Conservation (phyloP, 2,113 vertebrate species). For the Pachyramphus minor region DNA sequence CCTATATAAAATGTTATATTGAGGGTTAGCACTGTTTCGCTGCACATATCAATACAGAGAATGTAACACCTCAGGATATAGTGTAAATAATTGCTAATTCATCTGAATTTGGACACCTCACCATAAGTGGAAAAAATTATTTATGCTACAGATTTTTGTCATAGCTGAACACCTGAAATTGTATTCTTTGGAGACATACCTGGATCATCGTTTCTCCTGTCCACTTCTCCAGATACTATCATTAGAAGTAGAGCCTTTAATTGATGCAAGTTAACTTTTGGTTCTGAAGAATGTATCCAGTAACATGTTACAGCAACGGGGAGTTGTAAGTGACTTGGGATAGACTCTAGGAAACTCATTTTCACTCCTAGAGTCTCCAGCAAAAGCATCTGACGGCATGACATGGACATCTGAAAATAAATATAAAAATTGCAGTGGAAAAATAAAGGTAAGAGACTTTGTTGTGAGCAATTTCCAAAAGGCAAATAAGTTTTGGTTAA, state of each 20-base stretch:
- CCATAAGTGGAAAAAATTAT: fast-evolving
- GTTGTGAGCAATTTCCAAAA: neutral
- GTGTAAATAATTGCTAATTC: neutral
- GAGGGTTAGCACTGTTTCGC: neutral
- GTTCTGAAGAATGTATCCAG: constrained; percentile 74
- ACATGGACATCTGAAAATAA: constrained; percentile 59
- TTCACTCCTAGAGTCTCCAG: constrained; percentile 75
- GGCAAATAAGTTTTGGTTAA: neutral
- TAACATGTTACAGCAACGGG: constrained; percentile 77
- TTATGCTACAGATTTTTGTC: neutral
- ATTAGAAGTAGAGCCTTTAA: constrained; percentile 81
- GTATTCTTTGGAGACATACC: constrained; percentile 47
- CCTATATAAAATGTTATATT: neutral
- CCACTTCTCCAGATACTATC: constrained; percentile 70
- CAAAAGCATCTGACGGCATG: constrained; percentile 65
- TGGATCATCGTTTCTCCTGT: neutral
- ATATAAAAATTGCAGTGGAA: neutral
- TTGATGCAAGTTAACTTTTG: constrained; percentile 63
- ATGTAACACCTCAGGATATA: neutral
- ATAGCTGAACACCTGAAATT: neutral
- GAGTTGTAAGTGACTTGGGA: constrained; percentile 73
- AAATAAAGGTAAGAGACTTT: neutral
- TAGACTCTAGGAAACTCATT: neutral
- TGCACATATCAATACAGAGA: neutral
- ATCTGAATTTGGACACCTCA: neutral